These are phyloP conservation scores for Pelosia muscerda DNA, from an alignment of 2,888 invertebrate genomes.

Conservation along the genomic window DNA sequence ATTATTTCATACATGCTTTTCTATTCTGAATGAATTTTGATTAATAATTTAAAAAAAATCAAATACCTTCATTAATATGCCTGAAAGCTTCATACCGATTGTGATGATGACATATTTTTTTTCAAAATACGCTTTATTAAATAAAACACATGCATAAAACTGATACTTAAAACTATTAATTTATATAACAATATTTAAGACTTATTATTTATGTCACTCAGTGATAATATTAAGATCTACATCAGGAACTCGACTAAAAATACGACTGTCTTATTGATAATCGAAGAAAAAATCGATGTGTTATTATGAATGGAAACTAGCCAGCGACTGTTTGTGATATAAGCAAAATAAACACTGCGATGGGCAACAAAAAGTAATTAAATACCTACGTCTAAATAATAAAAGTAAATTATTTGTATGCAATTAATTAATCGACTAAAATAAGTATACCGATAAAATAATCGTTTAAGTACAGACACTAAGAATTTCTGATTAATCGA, in stretches of 20 bases:
- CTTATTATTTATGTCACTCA: constrained; percentile 45
- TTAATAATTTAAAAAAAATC: background rate
- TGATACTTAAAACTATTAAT: constrained; percentile 48
- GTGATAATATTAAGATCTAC: constrained; percentile 49
- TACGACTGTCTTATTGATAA: constrained; percentile 30
- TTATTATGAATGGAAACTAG: constrained; percentile 14
- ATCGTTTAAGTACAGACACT: constrained; percentile 49
- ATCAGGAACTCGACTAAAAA: constrained; percentile 56
- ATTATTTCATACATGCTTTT: constrained; percentile 84
- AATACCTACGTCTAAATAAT: constrained; percentile 7
- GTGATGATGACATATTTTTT: constrained; percentile 65
- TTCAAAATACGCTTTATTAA: constrained; percentile 72
- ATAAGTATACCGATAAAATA: constrained; percentile 41
- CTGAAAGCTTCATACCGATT: constrained; percentile 85
- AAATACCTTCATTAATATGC: constrained; percentile 49
- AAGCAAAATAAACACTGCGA: constrained; percentile 31
- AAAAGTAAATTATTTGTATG: background rate
- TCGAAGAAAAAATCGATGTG: constrained; percentile 28
- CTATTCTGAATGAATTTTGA: constrained; percentile 29
- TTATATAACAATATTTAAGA: constrained; percentile 47
- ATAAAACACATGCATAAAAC: constrained; percentile 61
- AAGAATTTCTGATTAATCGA: constrained; percentile 30
- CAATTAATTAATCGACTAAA: constrained; percentile 46
- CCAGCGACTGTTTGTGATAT: constrained; percentile 29
- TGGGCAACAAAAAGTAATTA: constrained; percentile 25